Evolutionary conservation across 1,140 invertebrate genomes (phyloP).

Genomic region (Pinna nobilis): DNA sequence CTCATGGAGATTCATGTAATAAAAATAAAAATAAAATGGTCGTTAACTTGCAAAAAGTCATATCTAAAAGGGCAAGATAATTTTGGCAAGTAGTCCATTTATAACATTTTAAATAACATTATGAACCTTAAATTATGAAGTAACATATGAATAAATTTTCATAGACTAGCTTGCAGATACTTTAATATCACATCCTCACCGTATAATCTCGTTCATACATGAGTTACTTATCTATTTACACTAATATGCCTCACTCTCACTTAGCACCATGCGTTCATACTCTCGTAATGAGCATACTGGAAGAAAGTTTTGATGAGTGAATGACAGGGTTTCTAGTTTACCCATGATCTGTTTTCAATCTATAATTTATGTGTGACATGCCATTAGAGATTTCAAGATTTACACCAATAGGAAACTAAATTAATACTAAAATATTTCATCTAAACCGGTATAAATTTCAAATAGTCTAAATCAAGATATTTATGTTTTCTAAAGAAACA

Average conservation of each 20-base stretch:
- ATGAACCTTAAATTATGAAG: slow-evolving; percentile 19
- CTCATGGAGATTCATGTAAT: background rate
- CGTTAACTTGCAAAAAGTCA: background rate
- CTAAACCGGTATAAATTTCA: no score
- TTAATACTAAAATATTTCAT: no score
- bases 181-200: slow-evolving; percentile 11
- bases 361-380: background rate
- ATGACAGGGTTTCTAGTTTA: background rate
- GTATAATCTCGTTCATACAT: slow-evolving; percentile 1
- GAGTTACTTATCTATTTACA: background rate
- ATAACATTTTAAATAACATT: slow-evolving; percentile 39
- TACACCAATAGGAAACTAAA: background rate
- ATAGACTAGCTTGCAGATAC: slow-evolving; percentile 34
- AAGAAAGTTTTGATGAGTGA: slow-evolving; percentile 16
- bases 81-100: slow-evolving; percentile 52
- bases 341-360: background rate
- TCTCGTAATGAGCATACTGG: slow-evolving; percentile 33
- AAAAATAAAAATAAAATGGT: background rate
- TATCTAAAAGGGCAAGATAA: slow-evolving; percentile 51
- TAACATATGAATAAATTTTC: slow-evolving; percentile 30
- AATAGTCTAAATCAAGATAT: no score
- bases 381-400: background rate
- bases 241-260: slow-evolving; percentile 6
- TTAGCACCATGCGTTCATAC: slow-evolving; percentile 34
- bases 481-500: background rate